phyloP scores from a whole-genome alignment of 2,888 invertebrate species.

The Furcula furcula region DNA sequence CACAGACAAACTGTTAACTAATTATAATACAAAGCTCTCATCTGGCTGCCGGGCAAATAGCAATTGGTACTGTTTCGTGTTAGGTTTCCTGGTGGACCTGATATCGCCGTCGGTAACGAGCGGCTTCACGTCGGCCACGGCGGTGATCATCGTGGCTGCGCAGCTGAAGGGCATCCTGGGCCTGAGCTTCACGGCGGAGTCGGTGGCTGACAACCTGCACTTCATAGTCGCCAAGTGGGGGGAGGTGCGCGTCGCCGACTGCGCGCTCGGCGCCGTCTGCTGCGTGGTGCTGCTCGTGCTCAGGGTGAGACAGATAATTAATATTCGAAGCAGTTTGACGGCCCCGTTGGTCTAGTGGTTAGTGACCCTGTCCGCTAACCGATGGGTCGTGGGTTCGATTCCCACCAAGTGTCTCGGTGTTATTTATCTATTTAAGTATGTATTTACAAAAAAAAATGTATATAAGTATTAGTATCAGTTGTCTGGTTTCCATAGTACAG shows the following conservation, averaged over 20 bases:
- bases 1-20: no score
- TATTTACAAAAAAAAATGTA: no score
- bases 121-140: constrained; percentile 92
- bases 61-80: neutral
- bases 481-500: no score
- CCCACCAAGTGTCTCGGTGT: no score
- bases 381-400: no score
- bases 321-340: no score
- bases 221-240: constrained; percentile 70
- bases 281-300: constrained; percentile 84
- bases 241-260: constrained; percentile 82
- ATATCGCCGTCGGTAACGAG: constrained; percentile 92
- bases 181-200: constrained; percentile 84
- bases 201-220: constrained; percentile 83
- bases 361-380: no score
- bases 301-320: no score
- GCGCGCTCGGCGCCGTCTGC: constrained; percentile 84
- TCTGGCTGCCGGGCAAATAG: neutral
- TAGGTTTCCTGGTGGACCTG: constrained; percentile 92
- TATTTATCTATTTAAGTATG: no score
- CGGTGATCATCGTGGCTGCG: constrained; percentile 87
- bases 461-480: no score
- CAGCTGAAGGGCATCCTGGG: constrained; percentile 90
- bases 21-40: constrained; percentile 10
- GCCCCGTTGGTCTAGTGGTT: no score